These are phyloP conservation scores for Drosophila planitibia DNA, from an alignment of 2,888 invertebrate species.

Conservation along the genomic window DNA sequence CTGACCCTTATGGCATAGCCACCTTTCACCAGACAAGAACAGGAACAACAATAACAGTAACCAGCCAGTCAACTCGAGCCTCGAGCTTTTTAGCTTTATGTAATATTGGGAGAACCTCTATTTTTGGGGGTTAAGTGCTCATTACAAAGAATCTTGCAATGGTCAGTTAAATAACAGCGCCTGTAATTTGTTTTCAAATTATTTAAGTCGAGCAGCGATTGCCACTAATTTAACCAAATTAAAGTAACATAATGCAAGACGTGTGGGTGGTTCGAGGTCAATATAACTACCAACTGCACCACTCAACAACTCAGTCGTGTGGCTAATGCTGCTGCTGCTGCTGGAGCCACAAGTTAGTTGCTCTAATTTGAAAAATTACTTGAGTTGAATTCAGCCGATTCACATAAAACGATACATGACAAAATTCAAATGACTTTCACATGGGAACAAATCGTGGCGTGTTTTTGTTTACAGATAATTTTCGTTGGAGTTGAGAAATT, in stretches of 20 bases:
- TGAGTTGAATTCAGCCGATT: slow-evolving; percentile 47
- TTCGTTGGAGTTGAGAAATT: slow-evolving; percentile 12
- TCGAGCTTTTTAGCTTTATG: slow-evolving; percentile 48
- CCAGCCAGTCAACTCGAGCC: neutral
- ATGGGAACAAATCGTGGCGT: slow-evolving; percentile 64
- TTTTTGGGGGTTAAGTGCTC: slow-evolving; percentile 71
- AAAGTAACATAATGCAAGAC: slow-evolving; percentile 76
- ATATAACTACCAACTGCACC: slow-evolving; percentile 9
- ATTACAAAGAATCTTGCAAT: slow-evolving; percentile 74
- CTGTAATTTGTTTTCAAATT: slow-evolving; percentile 77
- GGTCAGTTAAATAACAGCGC: slow-evolving; percentile 72
- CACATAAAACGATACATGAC: slow-evolving; percentile 49
- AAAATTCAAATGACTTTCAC: slow-evolving; percentile 46
- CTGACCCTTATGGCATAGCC: slow-evolving; percentile 60
- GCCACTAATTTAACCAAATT: slow-evolving; percentile 73
- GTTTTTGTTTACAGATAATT: slow-evolving; percentile 18
- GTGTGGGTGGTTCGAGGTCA: slow-evolving; percentile 74
- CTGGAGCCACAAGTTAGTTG: slow-evolving; percentile 17
- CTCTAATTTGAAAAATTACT: slow-evolving; percentile 64
- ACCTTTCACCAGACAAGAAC: slow-evolving; percentile 64
- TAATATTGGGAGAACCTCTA: slow-evolving; percentile 40
- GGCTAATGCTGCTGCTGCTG: slow-evolving; percentile 3
- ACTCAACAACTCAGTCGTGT: neutral
- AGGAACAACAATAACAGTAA: slow-evolving; percentile 10
- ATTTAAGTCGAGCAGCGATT: slow-evolving; percentile 73